A percentile compares a stretch with the other conserved stretches of the same genome.
Conservation (phyloP, 1,140 invertebrate species). For the Temnothorax nylanderi region DNA sequence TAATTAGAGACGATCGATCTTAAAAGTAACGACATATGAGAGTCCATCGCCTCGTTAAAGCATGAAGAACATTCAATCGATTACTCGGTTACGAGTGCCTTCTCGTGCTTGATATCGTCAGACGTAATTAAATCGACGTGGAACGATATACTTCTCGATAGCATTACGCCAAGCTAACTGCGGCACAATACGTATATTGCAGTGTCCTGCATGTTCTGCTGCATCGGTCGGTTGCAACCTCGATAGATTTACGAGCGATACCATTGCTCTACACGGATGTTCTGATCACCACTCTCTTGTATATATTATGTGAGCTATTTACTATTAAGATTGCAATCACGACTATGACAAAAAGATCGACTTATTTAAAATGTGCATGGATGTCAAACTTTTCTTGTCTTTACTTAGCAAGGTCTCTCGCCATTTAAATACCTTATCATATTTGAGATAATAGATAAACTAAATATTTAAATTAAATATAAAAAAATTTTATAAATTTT, state of each 20-base stretch:
- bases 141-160: slow-evolving; percentile 62
- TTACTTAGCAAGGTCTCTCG: neutral
- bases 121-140: slow-evolving; percentile 76
- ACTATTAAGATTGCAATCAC: neutral
- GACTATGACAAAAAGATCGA: neutral
- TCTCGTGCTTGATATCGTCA: slow-evolving; percentile 71
- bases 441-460: neutral
- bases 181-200: slow-evolving; percentile 67
- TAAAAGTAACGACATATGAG: slow-evolving; percentile 49
- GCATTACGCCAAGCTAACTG: slow-evolving; percentile 30
- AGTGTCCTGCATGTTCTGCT: slow-evolving; percentile 49
- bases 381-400: neutral
- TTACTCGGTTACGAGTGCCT: slow-evolving; percentile 38
- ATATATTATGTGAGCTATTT: neutral
- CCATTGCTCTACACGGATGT: slow-evolving; percentile 57
- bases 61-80: slow-evolving; percentile 61
- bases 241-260: slow-evolving; percentile 74
- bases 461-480: neutral
- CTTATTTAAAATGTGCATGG: neutral
- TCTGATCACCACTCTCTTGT: slow-evolving; percentile 62
- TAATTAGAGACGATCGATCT: slow-evolving; percentile 2
- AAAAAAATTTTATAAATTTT: neutral
- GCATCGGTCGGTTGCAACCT: slow-evolving; percentile 21
- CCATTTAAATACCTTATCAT: neutral
- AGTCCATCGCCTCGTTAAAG: slow-evolving; percentile 53